phyloP scores from a whole-genome alignment of 64 coral and sea anemone genomes.

The Montipora foliosa region DNA sequence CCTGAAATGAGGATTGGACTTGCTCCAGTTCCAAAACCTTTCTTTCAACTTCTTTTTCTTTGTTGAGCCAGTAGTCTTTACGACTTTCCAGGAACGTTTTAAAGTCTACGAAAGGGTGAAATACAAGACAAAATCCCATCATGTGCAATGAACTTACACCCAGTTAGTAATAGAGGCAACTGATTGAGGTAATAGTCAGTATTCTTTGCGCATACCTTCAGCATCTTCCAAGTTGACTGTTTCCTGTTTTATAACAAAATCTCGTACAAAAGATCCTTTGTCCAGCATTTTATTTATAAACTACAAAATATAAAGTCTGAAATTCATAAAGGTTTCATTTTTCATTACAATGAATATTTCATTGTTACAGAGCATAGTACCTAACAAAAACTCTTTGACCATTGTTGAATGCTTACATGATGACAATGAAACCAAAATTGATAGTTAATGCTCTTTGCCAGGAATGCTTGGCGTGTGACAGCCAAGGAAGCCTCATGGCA shows the following conservation, averaged over 20 bases:
- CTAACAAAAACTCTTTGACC: no score
- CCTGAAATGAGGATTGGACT: not conserved
- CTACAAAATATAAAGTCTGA: not conserved
- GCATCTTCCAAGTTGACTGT: not conserved
- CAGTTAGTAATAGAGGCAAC: no score
- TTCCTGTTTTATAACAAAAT: not conserved
- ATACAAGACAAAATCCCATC: no score
- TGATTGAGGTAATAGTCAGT: no score
- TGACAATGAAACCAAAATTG: not conserved
- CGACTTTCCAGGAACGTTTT: constrained; percentile 1
- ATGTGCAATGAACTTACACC: no score
- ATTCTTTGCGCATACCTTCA: not conserved
- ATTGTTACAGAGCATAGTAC: no score
- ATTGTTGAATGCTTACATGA: no score
- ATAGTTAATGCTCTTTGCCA: no score
- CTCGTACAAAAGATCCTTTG: not conserved
- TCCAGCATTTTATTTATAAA: not conserved
- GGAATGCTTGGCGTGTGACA: no score
- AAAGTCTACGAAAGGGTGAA: not conserved
- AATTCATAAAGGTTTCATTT: not conserved
- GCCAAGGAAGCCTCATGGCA: no score
- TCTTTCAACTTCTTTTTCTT: not conserved
- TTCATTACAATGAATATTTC: no score
- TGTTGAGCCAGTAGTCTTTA: not conserved
- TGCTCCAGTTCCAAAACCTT: not conserved